A percentile compares a stretch with the other conserved stretches of the same genome.
phyloP scores from a whole-genome alignment of 1,140 invertebrate species.

The Achatina immaculata region DNA sequence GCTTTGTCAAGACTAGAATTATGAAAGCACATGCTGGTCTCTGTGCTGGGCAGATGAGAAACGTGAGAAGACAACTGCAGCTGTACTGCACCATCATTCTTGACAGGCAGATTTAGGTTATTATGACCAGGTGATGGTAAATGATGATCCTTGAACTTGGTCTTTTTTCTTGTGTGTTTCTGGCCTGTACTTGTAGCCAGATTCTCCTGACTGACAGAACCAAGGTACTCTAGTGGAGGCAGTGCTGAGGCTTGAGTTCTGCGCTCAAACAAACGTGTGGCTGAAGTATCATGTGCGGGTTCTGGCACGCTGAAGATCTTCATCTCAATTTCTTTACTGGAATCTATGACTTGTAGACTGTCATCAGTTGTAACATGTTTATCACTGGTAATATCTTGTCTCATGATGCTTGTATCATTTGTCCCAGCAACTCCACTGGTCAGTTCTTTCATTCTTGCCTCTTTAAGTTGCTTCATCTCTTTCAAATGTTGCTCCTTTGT shows the following conservation, averaged over 20 bases:
- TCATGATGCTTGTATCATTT: too few relatives aligned
- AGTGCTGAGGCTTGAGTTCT: constrained; percentile 10
- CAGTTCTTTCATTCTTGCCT: constrained; percentile 8
- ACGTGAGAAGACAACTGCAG: not conserved
- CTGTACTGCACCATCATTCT: not conserved
- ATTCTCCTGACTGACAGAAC: not conserved
- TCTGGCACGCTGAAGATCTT: not conserved
- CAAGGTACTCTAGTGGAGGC: constrained; percentile 18
- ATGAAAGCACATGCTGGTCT: not conserved
- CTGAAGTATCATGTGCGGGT: not conserved
- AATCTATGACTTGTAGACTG: not conserved
- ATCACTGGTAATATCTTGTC: not conserved
- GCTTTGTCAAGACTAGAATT: not conserved
- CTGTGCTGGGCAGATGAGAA: not conserved
- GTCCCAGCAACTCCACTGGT: not conserved
- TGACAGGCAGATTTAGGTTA: not conserved
- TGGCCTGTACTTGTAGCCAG: not conserved
- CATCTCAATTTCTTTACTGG: not conserved
- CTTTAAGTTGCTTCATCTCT: constrained; percentile 17
- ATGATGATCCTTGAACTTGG: constrained; percentile 17
- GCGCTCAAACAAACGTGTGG: constrained; percentile 11
- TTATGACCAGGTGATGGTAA: not conserved
- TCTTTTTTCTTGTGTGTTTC: constrained; percentile 16
- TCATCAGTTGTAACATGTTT: not conserved
- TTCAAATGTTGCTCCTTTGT: constrained; percentile 21